A percentile compares a stretch with the other conserved stretches of the same genome.
Conservation (phyloP, 2,888 invertebrate species). For the Empis stercorea region DNA sequence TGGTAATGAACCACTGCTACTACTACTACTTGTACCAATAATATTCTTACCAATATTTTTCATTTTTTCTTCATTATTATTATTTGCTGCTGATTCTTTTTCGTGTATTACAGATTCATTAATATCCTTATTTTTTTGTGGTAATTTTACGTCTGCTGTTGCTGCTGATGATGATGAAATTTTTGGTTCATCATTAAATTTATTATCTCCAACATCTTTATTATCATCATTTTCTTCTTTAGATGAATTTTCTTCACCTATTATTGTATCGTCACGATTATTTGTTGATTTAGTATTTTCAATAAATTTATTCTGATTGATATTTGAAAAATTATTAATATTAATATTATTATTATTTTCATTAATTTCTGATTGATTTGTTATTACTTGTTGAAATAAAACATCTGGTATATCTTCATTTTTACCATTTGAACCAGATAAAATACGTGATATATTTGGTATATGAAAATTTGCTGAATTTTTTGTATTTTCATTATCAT, state of each 20-base stretch:
- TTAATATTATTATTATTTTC: conserved; percentile 11
- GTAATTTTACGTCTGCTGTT: conserved; percentile 17
- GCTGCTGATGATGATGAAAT: conserved; percentile 18
- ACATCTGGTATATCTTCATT: conserved; percentile 73
- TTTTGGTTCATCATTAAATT: conserved; percentile 18
- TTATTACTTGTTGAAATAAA: conserved; percentile 51
- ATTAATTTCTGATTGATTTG: conserved; percentile 38
- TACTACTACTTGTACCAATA: background rate
- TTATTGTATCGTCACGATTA: background rate
- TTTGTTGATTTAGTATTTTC: conserved; percentile 1
- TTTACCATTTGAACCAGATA: conserved; percentile 74
- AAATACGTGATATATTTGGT: conserved; percentile 70
- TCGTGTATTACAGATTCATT: background rate
- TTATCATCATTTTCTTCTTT: conserved; percentile 8
- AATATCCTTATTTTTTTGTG: conserved; percentile 14
- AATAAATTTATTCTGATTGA: conserved; percentile 23
- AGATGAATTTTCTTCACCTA: conserved; percentile 1
- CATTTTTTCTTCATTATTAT: conserved; percentile 6
- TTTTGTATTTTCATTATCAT: conserved; percentile 7
- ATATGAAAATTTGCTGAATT: conserved; percentile 49
- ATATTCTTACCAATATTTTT: conserved; percentile 1
- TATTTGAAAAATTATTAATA: conserved; percentile 20
- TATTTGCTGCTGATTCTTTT: no score
- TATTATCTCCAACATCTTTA: conserved; percentile 9
- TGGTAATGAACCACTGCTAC: conserved; percentile 3